A percentile compares a stretch with the other conserved stretches of the same genome.
Conservation (phyloP, 1,140 invertebrate genomes). For the Plectrocnemia conspersa region DNA sequence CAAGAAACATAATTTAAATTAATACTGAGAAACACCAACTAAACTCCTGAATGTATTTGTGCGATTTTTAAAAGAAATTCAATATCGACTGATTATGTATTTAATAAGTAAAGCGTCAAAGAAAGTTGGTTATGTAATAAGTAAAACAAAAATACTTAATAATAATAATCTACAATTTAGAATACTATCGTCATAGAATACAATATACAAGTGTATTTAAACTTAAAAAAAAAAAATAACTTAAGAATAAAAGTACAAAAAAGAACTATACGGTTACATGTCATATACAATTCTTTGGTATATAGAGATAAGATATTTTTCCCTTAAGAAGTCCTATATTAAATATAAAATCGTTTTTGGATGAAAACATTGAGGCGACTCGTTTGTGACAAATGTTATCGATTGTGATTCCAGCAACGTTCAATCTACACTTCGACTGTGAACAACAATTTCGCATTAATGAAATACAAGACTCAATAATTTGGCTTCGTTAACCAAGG, state of each 20-base stretch:
- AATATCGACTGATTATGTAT: no score
- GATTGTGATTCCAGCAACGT: no score
- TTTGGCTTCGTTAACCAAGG: neutral
- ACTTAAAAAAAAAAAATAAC: conserved; percentile 13
- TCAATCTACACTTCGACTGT: conserved; percentile 1
- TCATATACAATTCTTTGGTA: conserved; percentile 33
- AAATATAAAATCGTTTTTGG: no score
- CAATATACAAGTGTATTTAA: conserved; percentile 16
- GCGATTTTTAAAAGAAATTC: no score
- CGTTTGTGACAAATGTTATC: no score
- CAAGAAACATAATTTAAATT: no score
- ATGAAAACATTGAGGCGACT: no score
- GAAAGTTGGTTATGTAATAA: no score
- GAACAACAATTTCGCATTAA: conserved; percentile 1
- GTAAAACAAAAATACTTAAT: conserved; percentile 1
- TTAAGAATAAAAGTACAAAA: conserved; percentile 11
- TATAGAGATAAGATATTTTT: conserved; percentile 26
- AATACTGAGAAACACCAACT: no score
- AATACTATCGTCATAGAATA: conserved; percentile 12
- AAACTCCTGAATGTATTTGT: no score
- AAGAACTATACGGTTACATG: conserved; percentile 20
- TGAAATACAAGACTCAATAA: neutral
- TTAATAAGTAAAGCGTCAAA: no score
- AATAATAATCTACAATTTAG: neutral
- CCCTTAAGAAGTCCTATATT: no score